phyloP scores from a whole-genome alignment of 2,797 vertebrate species.

The Staurois parvus region DNA sequence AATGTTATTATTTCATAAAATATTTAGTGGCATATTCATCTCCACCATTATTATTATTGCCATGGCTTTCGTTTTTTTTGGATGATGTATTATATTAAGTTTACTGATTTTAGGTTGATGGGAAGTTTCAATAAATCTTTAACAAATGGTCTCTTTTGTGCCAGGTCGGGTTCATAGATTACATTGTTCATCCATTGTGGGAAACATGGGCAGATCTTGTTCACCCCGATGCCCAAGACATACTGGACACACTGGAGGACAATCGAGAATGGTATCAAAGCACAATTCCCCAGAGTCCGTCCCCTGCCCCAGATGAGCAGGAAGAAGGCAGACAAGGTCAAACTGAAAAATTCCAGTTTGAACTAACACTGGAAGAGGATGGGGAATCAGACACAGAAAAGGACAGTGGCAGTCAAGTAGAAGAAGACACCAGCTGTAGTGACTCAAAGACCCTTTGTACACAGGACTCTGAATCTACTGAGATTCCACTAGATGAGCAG shows the following conservation, averaged over 20 bases:
- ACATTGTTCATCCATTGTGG: slow-evolving; percentile 98
- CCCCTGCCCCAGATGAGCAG: slow-evolving; percentile 87
- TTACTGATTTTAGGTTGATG: background rate
- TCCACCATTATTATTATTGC: no score
- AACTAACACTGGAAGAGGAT: slow-evolving; percentile 96
- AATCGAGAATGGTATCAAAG: slow-evolving; percentile 99
- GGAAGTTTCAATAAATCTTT: background rate
- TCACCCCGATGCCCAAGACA: slow-evolving; percentile 96
- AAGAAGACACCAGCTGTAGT: slow-evolving; percentile 96
- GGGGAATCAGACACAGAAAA: slow-evolving; percentile 97
- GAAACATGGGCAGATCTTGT: slow-evolving; percentile 99
- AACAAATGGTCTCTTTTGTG: slow-evolving; percentile 38
- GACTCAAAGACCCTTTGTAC: slow-evolving; percentile 99
- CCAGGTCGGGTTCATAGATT: slow-evolving; percentile 98
- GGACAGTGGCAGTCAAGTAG: slow-evolving; percentile 94
- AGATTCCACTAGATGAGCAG: slow-evolving; percentile 95
- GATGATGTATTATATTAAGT: background rate
- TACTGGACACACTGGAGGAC: slow-evolving; percentile 96
- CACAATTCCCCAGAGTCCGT: slow-evolving; percentile 98
- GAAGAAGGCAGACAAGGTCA: slow-evolving; percentile 88
- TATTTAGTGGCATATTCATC: no score
- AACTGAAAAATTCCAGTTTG: slow-evolving; percentile 98
- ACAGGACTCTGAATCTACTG: slow-evolving; percentile 97
- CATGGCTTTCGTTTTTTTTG: no score
- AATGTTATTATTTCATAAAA: no score